A percentile compares a stretch with the other conserved stretches of the same genome.
Evolutionary conservation across 2,888 invertebrate genomes (phyloP).

Genomic region (Timema podura): DNA sequence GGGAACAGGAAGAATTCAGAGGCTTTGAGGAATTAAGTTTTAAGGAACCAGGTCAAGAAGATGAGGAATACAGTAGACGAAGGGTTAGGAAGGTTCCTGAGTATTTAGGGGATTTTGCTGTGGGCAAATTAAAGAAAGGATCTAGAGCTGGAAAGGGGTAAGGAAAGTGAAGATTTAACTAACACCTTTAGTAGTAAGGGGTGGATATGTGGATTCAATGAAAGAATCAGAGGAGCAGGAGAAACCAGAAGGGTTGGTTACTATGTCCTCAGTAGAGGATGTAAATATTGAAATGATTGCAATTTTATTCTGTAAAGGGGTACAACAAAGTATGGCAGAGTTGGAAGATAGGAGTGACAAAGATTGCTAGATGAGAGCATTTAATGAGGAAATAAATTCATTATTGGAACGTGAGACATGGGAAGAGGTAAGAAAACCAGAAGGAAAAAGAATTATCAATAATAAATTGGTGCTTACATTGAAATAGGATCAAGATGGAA

Average conservation of each 20-base stretch:
- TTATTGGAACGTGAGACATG: neutral
- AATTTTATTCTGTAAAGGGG: neutral
- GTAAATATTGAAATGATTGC: neutral
- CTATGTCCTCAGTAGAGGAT: neutral
- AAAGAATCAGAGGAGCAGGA: neutral
- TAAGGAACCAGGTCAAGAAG: too few species aligned
- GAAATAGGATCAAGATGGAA: constrained; percentile 2
- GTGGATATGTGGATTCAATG: neutral
- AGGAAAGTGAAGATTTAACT: neutral
- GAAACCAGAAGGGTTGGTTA: neutral
- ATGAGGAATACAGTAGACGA: neutral
- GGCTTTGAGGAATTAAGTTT: neutral
- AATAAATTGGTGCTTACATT: neutral
- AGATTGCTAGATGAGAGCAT: neutral
- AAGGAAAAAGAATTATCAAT: constrained; percentile 8
- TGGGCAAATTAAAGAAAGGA: neutral
- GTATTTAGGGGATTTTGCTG: neutral
- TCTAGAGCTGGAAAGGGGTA: neutral
- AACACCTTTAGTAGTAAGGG: neutral
- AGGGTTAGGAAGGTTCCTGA: neutral
- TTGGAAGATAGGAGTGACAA: too few species aligned
- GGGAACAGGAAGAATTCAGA: constrained; percentile 5
- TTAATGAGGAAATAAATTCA: constrained; percentile 4
- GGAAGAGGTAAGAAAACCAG: neutral
- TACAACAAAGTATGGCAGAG: neutral